A percentile compares a stretch with the other conserved stretches of the same genome.
These are phyloP conservation scores for Esox niger DNA, from an alignment of 2,113 vertebrate genomes.

Conservation along the genomic window DNA sequence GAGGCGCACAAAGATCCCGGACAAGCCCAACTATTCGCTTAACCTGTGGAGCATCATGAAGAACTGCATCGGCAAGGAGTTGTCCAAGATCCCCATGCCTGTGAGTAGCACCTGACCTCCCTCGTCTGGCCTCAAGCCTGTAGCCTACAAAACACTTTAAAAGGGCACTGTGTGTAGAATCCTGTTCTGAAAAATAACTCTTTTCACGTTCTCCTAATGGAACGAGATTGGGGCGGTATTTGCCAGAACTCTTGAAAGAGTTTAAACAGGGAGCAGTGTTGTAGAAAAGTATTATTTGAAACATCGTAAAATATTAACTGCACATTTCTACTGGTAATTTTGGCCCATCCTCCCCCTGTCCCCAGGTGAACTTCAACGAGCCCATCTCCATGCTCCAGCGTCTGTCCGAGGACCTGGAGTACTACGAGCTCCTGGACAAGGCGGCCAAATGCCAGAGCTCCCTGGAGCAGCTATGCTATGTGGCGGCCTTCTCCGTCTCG, in stretches of 20 bases:
- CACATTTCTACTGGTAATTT: no score
- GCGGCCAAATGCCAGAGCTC: conserved; percentile 85
- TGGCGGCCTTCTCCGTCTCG: conserved; percentile 93
- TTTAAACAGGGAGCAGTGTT: no score
- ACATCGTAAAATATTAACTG: no score
- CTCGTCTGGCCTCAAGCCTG: no score
- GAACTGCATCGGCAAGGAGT: conserved; percentile 94
- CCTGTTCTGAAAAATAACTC: no score
- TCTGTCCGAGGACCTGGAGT: conserved; percentile 93
- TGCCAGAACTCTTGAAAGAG: no score
- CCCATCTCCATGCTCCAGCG: conserved; percentile 96
- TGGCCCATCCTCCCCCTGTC: background rate
- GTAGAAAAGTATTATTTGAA: no score
- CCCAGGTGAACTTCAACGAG: conserved; percentile 95
- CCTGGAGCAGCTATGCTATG: conserved; percentile 92
- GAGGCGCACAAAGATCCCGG: conserved; percentile 84
- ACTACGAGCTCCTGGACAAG: conserved; percentile 88
- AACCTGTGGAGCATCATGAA: conserved; percentile 98
- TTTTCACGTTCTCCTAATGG: no score
- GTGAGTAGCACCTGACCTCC: conserved; percentile 61
- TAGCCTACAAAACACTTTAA: no score
- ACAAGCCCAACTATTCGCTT: conserved; percentile 95
- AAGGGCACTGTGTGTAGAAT: no score
- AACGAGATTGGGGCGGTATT: no score
- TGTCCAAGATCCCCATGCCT: conserved; percentile 96